phyloP scores from a whole-genome alignment of 2,888 invertebrate species.

The Shargacucullia verbasci region DNA sequence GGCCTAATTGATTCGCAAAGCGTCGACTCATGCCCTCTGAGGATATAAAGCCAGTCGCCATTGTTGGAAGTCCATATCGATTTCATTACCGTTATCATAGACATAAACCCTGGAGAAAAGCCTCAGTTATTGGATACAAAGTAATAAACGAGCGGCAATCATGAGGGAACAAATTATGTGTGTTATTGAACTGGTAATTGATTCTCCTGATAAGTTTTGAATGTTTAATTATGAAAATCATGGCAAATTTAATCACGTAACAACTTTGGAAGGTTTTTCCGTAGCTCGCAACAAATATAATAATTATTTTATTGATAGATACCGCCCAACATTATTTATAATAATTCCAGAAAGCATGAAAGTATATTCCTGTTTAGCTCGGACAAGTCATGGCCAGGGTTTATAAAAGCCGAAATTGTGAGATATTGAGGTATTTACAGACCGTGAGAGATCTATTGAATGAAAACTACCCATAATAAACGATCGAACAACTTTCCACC shows the following conservation, averaged over 20 bases:
- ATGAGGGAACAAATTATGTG: slow-evolving; percentile 19
- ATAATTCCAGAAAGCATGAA: too few relatives aligned
- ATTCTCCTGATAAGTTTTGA: slow-evolving; percentile 9
- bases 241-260: not conserved
- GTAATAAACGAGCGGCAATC: slow-evolving; percentile 23
- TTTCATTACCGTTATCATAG: slow-evolving; percentile 49
- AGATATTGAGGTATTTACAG: not conserved
- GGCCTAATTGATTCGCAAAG: slow-evolving; percentile 77
- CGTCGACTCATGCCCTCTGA: slow-evolving; percentile 64
- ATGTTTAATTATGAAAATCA: slow-evolving; percentile 15
- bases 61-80: slow-evolving; percentile 48
- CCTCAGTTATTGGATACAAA: slow-evolving; percentile 29
- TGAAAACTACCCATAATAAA: slow-evolving; percentile 30
- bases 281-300: too few relatives aligned
- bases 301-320: too few relatives aligned
- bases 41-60: slow-evolving; percentile 44
- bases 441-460: too few relatives aligned
- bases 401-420: too few relatives aligned
- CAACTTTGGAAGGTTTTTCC: too few relatives aligned
- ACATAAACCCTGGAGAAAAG: slow-evolving; percentile 37
- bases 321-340: too few relatives aligned
- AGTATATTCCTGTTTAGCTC: too few relatives aligned
- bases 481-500: slow-evolving; percentile 34
- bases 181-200: slow-evolving; percentile 20
- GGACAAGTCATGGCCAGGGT: too few relatives aligned